phyloP scores from a whole-genome alignment of 30 jellyfish, hydroid and myxozoan species.

The Morbakka virulenta region DNA sequence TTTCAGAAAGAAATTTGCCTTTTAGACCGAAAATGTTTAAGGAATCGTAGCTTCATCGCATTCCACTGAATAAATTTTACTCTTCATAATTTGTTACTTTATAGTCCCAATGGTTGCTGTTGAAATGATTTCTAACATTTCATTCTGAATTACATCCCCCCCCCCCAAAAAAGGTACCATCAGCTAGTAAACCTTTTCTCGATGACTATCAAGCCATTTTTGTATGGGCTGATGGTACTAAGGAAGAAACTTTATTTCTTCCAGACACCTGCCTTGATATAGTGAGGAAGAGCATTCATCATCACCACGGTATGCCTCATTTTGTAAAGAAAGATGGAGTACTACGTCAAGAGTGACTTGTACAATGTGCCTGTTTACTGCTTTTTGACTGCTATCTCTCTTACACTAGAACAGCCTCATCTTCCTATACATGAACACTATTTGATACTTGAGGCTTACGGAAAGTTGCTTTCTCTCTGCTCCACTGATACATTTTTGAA shows the following conservation, averaged over 20 bases:
- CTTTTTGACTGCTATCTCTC: neutral
- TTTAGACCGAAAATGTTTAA: neutral
- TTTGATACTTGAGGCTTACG: neutral
- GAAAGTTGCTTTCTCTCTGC: neutral
- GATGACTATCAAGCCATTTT: constrained; percentile 42
- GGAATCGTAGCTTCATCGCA: neutral
- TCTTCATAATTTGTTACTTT: neutral
- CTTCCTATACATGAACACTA: neutral
- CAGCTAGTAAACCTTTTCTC: constrained; percentile 14
- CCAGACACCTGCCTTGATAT: constrained; percentile 17
- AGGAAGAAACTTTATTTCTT: constrained; percentile 20
- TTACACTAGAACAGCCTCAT: neutral
- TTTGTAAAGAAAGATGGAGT: neutral
- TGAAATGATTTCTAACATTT: constrained; percentile 6
- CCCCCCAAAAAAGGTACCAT: too few species aligned
- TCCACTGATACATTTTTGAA: constrained; percentile 27
- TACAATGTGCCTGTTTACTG: constrained; percentile 1
- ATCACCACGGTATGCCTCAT: neutral
- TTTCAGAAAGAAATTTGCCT: neutral
- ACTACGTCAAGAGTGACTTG: constrained; percentile 17
- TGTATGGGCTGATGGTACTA: constrained; percentile 25
- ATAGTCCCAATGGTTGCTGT: neutral
- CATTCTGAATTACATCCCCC: constrained; percentile 32
- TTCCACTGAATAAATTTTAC: neutral
- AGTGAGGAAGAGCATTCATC: constrained; percentile 8